phyloP scores from a whole-genome alignment of 2,113 vertebrate species.

The Charina bottae region DNA sequence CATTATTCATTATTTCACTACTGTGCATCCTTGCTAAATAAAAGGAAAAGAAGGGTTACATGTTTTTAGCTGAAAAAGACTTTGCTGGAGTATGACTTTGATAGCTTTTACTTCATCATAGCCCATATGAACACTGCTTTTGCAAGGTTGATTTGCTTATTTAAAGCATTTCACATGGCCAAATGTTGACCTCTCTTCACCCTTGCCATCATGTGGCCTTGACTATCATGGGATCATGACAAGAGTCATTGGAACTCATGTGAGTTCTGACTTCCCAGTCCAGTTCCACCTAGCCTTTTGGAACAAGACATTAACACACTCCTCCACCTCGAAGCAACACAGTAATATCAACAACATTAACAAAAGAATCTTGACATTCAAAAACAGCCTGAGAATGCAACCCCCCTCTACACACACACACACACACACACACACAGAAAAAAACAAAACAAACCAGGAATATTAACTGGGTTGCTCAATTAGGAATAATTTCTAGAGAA shows the following conservation, averaged over 20 bases:
- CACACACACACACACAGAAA: no score
- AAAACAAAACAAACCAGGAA: not conserved
- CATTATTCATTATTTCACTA: slow-evolving; percentile 19
- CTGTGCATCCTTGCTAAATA: slow-evolving; percentile 36
- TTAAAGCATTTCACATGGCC: not conserved
- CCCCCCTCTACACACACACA: no score
- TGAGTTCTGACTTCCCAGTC: not conserved
- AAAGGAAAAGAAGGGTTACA: not conserved
- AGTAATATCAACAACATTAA: not conserved
- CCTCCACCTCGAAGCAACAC: not conserved
- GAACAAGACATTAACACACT: not conserved
- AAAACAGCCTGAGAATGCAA: not conserved
- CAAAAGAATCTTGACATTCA: not conserved
- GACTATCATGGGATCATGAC: not conserved
- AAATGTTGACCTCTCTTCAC: no score
- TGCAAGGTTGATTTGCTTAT: no score
- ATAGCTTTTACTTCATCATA: not conserved
- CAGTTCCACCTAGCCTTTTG: not conserved
- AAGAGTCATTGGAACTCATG: not conserved
- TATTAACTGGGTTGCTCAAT: not conserved
- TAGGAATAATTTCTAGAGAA: not conserved
- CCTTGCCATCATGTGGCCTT: not conserved
- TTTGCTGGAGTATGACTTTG: not conserved
- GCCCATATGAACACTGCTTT: not conserved
- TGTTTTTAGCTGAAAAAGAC: rapidly evolving